A percentile compares a stretch with the other conserved stretches of the same genome.
phyloP scores from a whole-genome alignment of 2,797 vertebrate genomes.

The Oophaga sylvatica region DNA sequence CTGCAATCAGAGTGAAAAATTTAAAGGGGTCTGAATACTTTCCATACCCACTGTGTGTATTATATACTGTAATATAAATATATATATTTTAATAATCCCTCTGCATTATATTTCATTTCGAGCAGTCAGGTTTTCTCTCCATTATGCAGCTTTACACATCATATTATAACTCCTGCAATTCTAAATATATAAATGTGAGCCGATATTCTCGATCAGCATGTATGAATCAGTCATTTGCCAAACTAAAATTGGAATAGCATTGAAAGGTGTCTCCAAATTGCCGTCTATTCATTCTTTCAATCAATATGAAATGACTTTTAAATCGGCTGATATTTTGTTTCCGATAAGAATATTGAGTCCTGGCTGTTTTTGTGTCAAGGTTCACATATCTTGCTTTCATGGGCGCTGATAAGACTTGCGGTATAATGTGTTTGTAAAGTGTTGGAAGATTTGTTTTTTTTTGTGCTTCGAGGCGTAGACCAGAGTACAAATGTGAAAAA shows the following conservation, averaged over 20 bases:
- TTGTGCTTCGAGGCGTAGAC: constrained; percentile 8
- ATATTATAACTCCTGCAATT: background rate
- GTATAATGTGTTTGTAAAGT: constrained; percentile 42
- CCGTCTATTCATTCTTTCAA: constrained; percentile 34
- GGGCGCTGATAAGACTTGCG: constrained; percentile 30
- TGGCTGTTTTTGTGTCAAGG: constrained; percentile 47
- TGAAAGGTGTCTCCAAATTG: constrained; percentile 34
- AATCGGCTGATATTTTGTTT: constrained; percentile 48
- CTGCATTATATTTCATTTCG: background rate
- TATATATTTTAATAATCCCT: background rate
- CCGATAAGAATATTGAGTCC: constrained; percentile 57
- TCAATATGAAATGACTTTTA: constrained; percentile 49
- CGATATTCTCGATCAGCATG: background rate
- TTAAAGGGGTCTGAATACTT: too few species aligned
- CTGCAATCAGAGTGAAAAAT: too few species aligned
- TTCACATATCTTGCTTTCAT: constrained; percentile 46
- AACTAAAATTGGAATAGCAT: constrained; percentile 2
- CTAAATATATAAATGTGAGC: background rate
- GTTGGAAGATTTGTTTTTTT: constrained; percentile 29
- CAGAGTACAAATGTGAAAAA: constrained; percentile 17
- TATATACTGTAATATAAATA: too few species aligned
- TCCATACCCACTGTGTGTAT: too few species aligned
- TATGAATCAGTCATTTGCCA: constrained; percentile 15
- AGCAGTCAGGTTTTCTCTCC: background rate
- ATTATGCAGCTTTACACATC: too few species aligned